Evolutionary conservation across 1,140 invertebrate genomes (phyloP).

Genomic region (Melanaphis sacchari): DNA sequence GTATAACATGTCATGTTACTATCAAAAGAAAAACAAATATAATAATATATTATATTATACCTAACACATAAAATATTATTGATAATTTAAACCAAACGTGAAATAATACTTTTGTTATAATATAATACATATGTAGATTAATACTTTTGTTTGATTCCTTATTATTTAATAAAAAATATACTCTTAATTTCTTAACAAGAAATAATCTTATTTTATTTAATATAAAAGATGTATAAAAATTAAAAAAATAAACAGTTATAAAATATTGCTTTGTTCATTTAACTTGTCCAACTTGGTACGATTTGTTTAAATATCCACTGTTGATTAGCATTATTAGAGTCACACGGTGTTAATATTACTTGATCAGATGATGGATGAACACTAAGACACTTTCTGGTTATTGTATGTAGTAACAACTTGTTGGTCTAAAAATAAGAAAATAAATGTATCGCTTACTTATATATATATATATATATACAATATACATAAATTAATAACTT

Average conservation of each 20-base stretch:
- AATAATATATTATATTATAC: background rate
- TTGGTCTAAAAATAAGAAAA: constrained; percentile 66
- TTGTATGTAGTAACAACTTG: constrained; percentile 79
- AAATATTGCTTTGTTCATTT: constrained; percentile 3
- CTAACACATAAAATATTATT: background rate
- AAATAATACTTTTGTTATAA: background rate
- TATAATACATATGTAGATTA: background rate
- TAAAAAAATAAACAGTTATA: constrained; percentile 17
- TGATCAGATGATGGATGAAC: constrained; percentile 82
- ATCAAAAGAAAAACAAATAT: background rate
- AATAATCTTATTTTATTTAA: background rate
- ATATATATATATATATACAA: background rate
- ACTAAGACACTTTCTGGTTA: constrained; percentile 84
- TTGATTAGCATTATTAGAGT: constrained; percentile 84
- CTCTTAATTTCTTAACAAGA: constrained; percentile 8
- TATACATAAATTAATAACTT: background rate
- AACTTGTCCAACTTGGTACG: constrained; percentile 71
- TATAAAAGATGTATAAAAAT: constrained; percentile 31
- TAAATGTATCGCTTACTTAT: background rate
- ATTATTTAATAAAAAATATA: constrained; percentile 5
- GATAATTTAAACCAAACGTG: background rate
- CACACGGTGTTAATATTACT: constrained; percentile 80
- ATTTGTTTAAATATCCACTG: constrained; percentile 86
- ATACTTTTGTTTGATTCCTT: background rate
- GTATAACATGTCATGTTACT: background rate